A percentile compares a stretch with the other conserved stretches of the same genome.
These are phyloP conservation scores for Chironomus riparius DNA, from an alignment of 2,888 invertebrate species.

Conservation along the genomic window DNA sequence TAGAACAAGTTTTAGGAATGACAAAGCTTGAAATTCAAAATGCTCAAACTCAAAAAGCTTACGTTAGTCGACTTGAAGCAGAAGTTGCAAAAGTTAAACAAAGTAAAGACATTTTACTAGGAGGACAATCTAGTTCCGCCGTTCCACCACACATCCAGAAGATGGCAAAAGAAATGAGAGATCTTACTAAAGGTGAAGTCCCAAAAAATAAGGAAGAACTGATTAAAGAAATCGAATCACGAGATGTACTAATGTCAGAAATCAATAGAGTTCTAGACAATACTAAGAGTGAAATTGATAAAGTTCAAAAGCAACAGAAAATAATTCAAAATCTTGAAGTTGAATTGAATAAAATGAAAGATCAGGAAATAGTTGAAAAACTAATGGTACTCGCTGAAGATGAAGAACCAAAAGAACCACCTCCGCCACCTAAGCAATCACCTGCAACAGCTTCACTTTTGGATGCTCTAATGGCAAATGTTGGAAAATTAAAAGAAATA, in stretches of 20 bases:
- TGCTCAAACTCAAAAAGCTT: constrained; percentile 13
- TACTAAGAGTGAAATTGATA: constrained; percentile 14
- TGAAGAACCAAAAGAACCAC: not conserved
- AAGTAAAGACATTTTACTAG: not conserved
- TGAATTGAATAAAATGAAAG: constrained; percentile 20
- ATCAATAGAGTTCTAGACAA: constrained; percentile 14
- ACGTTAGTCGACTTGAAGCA: constrained; percentile 1
- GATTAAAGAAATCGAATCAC: constrained; percentile 13
- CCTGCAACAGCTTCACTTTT: not conserved
- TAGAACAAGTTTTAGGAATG: constrained; percentile 20
- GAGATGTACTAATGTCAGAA: constrained; percentile 16
- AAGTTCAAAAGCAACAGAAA: constrained; percentile 25
- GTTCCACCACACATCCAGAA: not conserved
- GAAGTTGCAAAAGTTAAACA: constrained; percentile 21
- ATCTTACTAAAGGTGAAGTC: not conserved
- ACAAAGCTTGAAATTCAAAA: constrained; percentile 17
- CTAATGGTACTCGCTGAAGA: not conserved
- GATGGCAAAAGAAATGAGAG: not conserved
- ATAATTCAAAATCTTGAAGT: constrained; percentile 14
- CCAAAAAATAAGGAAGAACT: constrained; percentile 21
- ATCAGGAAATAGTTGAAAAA: constrained; percentile 1
- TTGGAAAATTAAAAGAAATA: constrained; percentile 17
- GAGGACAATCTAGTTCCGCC: not conserved
- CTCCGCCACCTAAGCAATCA: not conserved
- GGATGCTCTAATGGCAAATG: constrained; percentile 22